phyloP scores from a whole-genome alignment of 2,888 invertebrate species.

The Acleris emargana region DNA sequence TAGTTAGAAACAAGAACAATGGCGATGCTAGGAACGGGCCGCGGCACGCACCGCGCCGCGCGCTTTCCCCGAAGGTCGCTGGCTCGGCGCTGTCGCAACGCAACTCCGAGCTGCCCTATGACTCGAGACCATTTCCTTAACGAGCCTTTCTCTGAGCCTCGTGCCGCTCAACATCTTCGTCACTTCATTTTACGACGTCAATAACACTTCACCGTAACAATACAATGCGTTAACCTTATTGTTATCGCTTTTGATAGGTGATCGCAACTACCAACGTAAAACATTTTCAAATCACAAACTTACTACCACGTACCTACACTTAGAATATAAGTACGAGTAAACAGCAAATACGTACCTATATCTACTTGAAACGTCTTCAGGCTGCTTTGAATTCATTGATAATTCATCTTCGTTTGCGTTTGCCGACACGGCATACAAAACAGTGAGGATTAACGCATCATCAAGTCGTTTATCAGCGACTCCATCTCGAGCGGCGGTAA shows the following conservation, averaged over 20 bases:
- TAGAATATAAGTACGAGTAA: not conserved
- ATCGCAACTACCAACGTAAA: slow-evolving; percentile 15
- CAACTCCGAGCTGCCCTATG: slow-evolving; percentile 43
- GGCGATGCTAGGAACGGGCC: slow-evolving; percentile 22
- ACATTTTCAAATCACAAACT: slow-evolving; percentile 9
- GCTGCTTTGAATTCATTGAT: slow-evolving; percentile 18
- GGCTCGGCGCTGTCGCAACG: slow-evolving; percentile 41
- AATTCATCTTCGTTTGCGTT: slow-evolving; percentile 48
- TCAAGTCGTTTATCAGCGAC: slow-evolving; percentile 39
- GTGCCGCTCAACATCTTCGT: slow-evolving; percentile 29
- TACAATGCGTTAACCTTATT: slow-evolving; percentile 25
- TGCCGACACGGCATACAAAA: slow-evolving; percentile 39
- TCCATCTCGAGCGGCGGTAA: slow-evolving; percentile 49
- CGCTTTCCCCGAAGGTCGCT: slow-evolving; percentile 67
- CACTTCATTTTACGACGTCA: slow-evolving; percentile 28
- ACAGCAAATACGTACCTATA: too few species aligned
- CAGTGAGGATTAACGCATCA: slow-evolving; percentile 39
- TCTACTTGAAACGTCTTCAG: not conserved
- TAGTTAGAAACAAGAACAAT: slow-evolving; percentile 32
- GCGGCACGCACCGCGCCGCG: slow-evolving; percentile 38
- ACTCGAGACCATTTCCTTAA: slow-evolving; percentile 41
- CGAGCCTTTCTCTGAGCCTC: slow-evolving; percentile 44
- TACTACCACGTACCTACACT: not conserved
- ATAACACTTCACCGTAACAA: slow-evolving; percentile 20
- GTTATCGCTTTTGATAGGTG: slow-evolving; percentile 20